Conservation (phyloP, 2,797 vertebrate genomes). For the Pteropus rufus region DNA sequence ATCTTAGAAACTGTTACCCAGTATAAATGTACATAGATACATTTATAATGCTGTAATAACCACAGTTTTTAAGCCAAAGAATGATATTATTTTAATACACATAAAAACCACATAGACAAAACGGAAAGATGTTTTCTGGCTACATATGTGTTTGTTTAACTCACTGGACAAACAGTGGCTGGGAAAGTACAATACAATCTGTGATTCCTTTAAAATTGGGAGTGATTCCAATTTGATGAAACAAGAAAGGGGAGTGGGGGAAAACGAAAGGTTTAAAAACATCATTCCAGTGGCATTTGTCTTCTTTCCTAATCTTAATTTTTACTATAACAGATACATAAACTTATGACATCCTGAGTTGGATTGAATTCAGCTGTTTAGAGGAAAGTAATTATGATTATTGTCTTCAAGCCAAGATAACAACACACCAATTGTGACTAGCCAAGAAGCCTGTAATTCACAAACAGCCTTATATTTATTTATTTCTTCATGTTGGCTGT, state of each 20-base stretch:
- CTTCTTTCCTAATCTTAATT: slow-evolving; percentile 45
- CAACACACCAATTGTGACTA: slow-evolving; percentile 42
- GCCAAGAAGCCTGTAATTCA: slow-evolving; percentile 71
- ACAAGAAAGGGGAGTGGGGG: not conserved
- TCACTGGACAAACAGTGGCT: slow-evolving; percentile 58
- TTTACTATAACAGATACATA: slow-evolving; percentile 24
- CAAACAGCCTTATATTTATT: slow-evolving; percentile 66
- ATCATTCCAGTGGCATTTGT: slow-evolving; percentile 21
- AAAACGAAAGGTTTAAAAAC: not conserved
- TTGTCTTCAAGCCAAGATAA: slow-evolving; percentile 60
- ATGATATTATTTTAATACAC: not conserved
- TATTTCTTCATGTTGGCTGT: slow-evolving; percentile 72
- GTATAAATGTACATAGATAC: not conserved
- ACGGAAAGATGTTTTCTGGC: slow-evolving; percentile 8
- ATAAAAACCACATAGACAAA: not conserved
- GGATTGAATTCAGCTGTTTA: slow-evolving; percentile 52
- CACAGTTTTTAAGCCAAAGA: not conserved
- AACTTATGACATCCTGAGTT: slow-evolving; percentile 44
- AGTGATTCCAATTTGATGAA: slow-evolving; percentile 26
- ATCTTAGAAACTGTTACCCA: not conserved
- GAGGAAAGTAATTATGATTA: slow-evolving; percentile 52
- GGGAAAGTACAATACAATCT: slow-evolving; percentile 46
- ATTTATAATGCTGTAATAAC: not conserved
- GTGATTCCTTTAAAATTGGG: slow-evolving; percentile 51
- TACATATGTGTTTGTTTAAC: slow-evolving; percentile 43